Conservation (phyloP, 1,140 invertebrate species). For the Drosophila busckii region DNA sequence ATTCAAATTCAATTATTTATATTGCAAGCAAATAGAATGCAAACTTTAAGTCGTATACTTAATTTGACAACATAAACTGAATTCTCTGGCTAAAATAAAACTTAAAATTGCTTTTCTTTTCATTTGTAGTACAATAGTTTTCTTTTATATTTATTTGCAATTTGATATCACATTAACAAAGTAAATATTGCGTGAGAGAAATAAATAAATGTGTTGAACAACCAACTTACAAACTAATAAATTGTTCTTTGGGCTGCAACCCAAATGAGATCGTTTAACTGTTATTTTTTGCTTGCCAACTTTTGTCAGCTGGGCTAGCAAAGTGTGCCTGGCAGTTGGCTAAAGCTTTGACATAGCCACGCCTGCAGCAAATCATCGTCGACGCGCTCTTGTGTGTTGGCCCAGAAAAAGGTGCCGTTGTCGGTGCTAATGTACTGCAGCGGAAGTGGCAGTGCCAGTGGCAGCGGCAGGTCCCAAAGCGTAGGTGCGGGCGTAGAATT, state of each 20-base stretch:
- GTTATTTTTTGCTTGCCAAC: neutral
- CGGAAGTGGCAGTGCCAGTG: constrained; percentile 47
- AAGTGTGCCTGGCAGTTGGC: constrained; percentile 56
- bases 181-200: constrained; percentile 64
- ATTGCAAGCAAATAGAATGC: too few species aligned
- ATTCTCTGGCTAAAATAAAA: neutral
- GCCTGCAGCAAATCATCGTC: constrained; percentile 69
- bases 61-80: neutral
- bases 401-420: constrained; percentile 74
- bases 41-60: too few species aligned
- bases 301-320: constrained; percentile 30
- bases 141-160: constrained; percentile 61
- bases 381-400: constrained; percentile 58
- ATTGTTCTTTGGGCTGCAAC: constrained; percentile 26
- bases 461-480: constrained; percentile 43
- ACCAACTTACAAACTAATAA: constrained; percentile 36
- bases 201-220: constrained; percentile 54
- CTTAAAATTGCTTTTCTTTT: constrained; percentile 1
- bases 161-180: constrained; percentile 70
- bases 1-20: too few species aligned
- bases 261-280: constrained; percentile 52
- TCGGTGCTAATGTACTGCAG: constrained; percentile 71
- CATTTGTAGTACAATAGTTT: constrained; percentile 42
- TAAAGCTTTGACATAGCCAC: constrained; percentile 63
- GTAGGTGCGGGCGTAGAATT: constrained; percentile 8